Conservation (phyloP, 2,797 vertebrate genomes). For the Iguana delicatissima region DNA sequence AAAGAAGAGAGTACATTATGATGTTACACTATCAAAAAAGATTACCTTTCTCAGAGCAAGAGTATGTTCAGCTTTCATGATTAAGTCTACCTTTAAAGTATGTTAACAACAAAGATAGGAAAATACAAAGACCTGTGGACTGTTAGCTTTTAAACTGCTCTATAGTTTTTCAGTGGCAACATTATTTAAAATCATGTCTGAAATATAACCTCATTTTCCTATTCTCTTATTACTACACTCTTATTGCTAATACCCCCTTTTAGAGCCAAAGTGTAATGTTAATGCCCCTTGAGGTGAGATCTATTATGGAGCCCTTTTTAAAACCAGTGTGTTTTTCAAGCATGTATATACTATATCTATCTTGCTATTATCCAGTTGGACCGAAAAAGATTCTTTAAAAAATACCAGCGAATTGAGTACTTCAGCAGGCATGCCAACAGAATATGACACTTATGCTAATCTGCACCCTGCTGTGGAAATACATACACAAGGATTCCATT, state of each 20-base stretch:
- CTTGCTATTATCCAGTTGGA: slow-evolving; percentile 75
- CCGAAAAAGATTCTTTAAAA: not conserved
- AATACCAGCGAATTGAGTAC: slow-evolving; percentile 73
- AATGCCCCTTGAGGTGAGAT: slow-evolving; percentile 78
- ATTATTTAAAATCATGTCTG: slow-evolving; percentile 70
- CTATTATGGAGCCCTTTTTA: slow-evolving; percentile 76
- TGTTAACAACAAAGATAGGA: slow-evolving; percentile 16
- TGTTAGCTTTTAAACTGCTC: slow-evolving; percentile 53
- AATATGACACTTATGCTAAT: slow-evolving; percentile 97
- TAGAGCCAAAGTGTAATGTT: slow-evolving; percentile 73
- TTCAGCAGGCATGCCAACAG: slow-evolving; percentile 82
- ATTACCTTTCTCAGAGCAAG: slow-evolving; percentile 46
- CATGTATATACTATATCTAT: slow-evolving; percentile 74
- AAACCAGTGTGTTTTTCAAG: slow-evolving; percentile 58
- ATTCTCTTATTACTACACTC: slow-evolving; percentile 66
- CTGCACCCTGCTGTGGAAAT: slow-evolving; percentile 89
- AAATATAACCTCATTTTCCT: slow-evolving; percentile 76
- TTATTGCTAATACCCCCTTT: slow-evolving; percentile 68
- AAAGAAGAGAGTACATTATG: rapidly evolving
- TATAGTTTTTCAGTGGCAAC: slow-evolving; percentile 61
- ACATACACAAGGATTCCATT: slow-evolving; percentile 91
- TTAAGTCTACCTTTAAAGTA: slow-evolving; percentile 50
- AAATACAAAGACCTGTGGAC: slow-evolving; percentile 46
- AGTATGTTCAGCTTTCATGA: slow-evolving; percentile 44
- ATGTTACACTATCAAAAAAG: slow-evolving; percentile 25